Evolutionary conservation across 35 echinoderm and acorn worm species (phyloP).

Genomic region (Apostichopus californicus): DNA sequence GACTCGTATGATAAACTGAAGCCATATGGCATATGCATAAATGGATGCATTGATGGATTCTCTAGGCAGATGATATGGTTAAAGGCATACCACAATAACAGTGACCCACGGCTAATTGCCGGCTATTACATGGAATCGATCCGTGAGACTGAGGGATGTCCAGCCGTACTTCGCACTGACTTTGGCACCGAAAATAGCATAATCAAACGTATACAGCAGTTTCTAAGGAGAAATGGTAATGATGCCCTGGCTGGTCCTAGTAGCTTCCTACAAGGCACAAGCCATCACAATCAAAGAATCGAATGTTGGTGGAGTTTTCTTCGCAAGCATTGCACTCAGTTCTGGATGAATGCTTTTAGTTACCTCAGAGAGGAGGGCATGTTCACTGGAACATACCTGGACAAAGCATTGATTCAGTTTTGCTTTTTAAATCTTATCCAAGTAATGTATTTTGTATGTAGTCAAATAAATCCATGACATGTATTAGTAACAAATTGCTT

Average conservation of each 20-base stretch:
- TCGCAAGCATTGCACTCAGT: slow-evolving; percentile 68
- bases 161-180: slow-evolving; percentile 20
- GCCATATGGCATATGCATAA: slow-evolving; percentile 68
- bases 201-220: slow-evolving; percentile 51
- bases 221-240: slow-evolving; percentile 28
- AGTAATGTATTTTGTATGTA: not conserved
- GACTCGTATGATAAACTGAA: slow-evolving; percentile 83
- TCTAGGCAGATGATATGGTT: slow-evolving; percentile 72
- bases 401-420: slow-evolving; percentile 70
- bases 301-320: slow-evolving; percentile 46
- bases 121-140: slow-evolving; percentile 71
- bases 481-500: not conserved
- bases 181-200: slow-evolving; percentile 57
- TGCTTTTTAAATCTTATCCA: slow-evolving; percentile 24
- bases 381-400: slow-evolving; percentile 49
- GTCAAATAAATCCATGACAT: too few species aligned
- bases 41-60: slow-evolving; percentile 74
- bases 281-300: slow-evolving; percentile 47
- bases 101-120: slow-evolving; percentile 59
- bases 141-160: not conserved
- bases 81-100: slow-evolving; percentile 50
- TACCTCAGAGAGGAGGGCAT: slow-evolving; percentile 38
- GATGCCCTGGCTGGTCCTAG: not conserved
- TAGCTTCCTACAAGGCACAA: slow-evolving; percentile 29
- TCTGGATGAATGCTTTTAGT: slow-evolving; percentile 70